A percentile compares a stretch with the other conserved stretches of the same genome.
phyloP scores from a whole-genome alignment of 2,888 invertebrate species.

The Tenthredo scrophulariae region DNA sequence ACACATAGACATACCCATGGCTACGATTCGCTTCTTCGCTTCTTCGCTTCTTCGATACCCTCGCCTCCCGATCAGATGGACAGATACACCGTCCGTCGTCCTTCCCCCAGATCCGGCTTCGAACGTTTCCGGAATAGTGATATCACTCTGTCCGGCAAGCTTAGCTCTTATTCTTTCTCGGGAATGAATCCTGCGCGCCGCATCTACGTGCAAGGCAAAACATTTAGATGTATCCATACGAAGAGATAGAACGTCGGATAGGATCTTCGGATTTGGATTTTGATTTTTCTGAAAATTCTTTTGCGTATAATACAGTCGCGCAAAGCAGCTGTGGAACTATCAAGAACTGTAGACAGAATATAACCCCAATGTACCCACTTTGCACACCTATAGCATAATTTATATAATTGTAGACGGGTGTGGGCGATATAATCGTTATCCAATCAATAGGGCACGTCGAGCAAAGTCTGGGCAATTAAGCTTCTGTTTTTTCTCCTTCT shows the following conservation, averaged over 20 bases:
- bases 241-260: background rate
- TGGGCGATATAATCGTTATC: conserved; percentile 70
- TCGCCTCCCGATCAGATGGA: conserved; percentile 41
- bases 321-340: no score
- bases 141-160: conserved; percentile 14
- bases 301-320: background rate
- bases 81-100: conserved; percentile 33
- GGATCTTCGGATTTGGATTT: background rate
- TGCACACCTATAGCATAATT: background rate
- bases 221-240: background rate
- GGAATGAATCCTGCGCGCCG: background rate
- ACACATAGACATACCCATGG: background rate
- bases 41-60: conserved; percentile 31
- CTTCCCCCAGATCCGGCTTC: background rate
- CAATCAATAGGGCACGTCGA: conserved; percentile 66
- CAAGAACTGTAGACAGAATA: background rate
- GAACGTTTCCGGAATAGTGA: conserved; percentile 49
- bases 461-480: conserved; percentile 69
- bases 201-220: background rate
- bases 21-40: conserved; percentile 20
- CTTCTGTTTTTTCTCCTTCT: conserved; percentile 67
- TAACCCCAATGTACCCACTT: background rate
- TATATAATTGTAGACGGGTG: background rate
- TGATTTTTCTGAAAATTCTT: background rate
- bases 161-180: conserved; percentile 11